Base-by-base conservation (phyloP, 2,888 invertebrate species). In the Venusia cambrica region DNA sequence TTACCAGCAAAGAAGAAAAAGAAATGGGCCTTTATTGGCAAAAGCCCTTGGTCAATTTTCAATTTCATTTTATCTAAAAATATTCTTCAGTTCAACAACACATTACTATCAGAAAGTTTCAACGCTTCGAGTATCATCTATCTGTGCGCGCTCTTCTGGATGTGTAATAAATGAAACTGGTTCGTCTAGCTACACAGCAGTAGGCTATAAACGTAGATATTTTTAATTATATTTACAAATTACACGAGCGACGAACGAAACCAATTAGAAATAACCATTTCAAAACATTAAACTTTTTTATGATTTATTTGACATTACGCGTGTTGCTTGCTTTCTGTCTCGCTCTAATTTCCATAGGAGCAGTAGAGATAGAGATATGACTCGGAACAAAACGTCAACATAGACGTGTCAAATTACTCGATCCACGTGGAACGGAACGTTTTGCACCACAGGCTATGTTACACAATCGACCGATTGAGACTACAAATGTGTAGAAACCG, bases 1-100 rank as follows among this genome's bases (percentile, higher is more conserved):
- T 91, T 81, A 95, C 95, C 94, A 50, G 93, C 94, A 89, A 95
- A 94, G 57, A 96, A 94, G 67, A 95, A 93, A 78, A 97, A 95
- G 66, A 92, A 97, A 67, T 96, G 96, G 0, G 92, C 92, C 88
- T 97, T 97, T 27, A 97, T 89, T 5, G 96, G 95, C 73, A 96
- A 58, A 28, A 95, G 87, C 20, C 85, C 87, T 51, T 63, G 87
- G 69, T 95, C 92, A 30, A 96, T 88, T 70, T 90, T 90, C 54
- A 90, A 60, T 77, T 89, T 89, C 81, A 75, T 87, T 57, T 54
- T 54, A 56, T n/a, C 21, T 32, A 4, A 7, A 11, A 20, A 19
- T 17, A 18, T n/a, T 13, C 5, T 21, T 4, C 5, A 16, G 20
- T 12, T 21, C 21, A 20, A 33, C 28, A 19, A n/a, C n/a, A n/a